phyloP scores from a whole-genome alignment of 2,888 invertebrate genomes.

The Erpobdella octoculata region DNA sequence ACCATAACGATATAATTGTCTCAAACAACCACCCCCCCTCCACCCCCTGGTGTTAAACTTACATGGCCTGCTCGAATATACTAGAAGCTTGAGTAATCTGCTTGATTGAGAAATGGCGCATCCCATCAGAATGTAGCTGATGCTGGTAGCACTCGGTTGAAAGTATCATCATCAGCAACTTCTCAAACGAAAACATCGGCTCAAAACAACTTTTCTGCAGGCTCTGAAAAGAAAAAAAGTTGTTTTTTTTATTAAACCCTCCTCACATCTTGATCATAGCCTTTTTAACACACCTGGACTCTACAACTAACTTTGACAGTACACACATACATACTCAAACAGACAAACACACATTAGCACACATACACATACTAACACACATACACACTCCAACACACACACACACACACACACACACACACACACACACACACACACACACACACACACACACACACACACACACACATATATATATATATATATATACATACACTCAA shows the following conservation, averaged over 20 bases:
- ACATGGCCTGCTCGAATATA: slow-evolving; percentile 51
- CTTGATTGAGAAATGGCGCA: slow-evolving; percentile 53
- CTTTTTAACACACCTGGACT: no score
- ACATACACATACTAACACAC: no score
- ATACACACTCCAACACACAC: no score
- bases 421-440: slow-evolving; percentile 1
- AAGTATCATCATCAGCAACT: slow-evolving; percentile 68
- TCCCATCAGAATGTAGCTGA: neutral
- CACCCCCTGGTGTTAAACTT: no score
- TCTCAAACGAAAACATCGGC: slow-evolving; percentile 78
- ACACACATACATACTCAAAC: neutral
- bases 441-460: slow-evolving; percentile 1
- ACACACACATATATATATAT: neutral
- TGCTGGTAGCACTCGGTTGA: slow-evolving; percentile 55
- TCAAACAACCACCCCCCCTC: no score
- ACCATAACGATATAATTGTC: no score
- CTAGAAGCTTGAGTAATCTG: slow-evolving; percentile 63
- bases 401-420: slow-evolving; percentile 1
- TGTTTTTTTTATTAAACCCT: no score
- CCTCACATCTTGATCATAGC: no score
- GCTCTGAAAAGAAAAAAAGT: slow-evolving; percentile 67
- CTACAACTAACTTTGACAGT: no score
- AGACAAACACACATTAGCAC: no score
- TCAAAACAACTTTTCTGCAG: slow-evolving; percentile 77
- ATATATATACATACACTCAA: no score